A percentile compares a stretch with the other conserved stretches of the same genome.
These are phyloP conservation scores for Drosophila sproati DNA, from an alignment of 1,140 invertebrate genomes.

Conservation along the genomic window DNA sequence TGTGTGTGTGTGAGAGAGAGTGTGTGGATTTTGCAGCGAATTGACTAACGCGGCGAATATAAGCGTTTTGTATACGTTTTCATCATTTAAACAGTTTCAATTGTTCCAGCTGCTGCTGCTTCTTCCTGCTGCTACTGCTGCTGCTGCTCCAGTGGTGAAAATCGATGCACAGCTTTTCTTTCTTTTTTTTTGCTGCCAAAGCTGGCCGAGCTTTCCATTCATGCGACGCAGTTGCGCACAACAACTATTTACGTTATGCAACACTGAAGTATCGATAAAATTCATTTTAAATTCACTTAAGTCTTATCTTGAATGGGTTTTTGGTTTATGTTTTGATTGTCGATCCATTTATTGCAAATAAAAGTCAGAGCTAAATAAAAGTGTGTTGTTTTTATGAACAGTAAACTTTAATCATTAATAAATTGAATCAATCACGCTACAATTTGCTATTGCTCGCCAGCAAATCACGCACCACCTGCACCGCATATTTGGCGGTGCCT, in stretches of 20 bases:
- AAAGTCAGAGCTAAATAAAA: constrained; percentile 1
- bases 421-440: constrained; percentile 59
- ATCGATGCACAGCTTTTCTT: constrained; percentile 55
- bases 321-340: constrained; percentile 8
- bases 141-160: constrained; percentile 59
- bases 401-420: constrained; percentile 27
- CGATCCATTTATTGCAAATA: constrained; percentile 30
- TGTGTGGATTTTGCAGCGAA: constrained; percentile 58
- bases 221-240: constrained; percentile 45
- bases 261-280: constrained; percentile 34
- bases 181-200: constrained; percentile 20
- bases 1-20: constrained; percentile 10
- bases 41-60: constrained; percentile 62
- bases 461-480: constrained; percentile 88
- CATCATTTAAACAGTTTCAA: constrained; percentile 71
- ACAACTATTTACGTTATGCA: neutral
- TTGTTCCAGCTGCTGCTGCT: constrained; percentile 44
- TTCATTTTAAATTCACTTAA: neutral
- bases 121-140: constrained; percentile 20
- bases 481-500: constrained; percentile 92
- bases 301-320: constrained; percentile 10
- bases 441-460: constrained; percentile 86
- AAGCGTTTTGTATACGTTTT: constrained; percentile 74
- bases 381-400: constrained; percentile 6
- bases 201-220: constrained; percentile 61